phyloP scores from a whole-genome alignment of 1,140 invertebrate genomes.

The Eupeodes corollae region DNA sequence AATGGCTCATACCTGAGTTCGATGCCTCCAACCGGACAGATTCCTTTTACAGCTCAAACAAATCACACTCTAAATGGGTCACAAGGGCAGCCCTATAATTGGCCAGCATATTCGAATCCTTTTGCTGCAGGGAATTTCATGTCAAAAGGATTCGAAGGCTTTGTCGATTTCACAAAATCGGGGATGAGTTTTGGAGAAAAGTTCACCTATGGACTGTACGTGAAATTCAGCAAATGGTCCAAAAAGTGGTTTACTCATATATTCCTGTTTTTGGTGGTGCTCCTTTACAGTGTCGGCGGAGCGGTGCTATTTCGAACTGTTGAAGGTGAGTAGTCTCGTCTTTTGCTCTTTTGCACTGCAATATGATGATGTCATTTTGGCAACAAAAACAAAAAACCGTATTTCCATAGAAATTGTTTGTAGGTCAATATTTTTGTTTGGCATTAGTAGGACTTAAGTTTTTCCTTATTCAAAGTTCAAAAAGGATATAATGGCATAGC shows the following conservation, averaged over 20 bases:
- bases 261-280: constrained; percentile 64
- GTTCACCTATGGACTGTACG: constrained; percentile 64
- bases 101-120: constrained; percentile 41
- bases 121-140: constrained; percentile 60
- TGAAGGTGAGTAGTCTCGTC: constrained; percentile 48
- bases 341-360: constrained; percentile 2
- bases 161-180: constrained; percentile 67
- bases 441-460: too few relatives aligned
- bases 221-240: constrained; percentile 63
- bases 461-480: too few relatives aligned
- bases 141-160: constrained; percentile 60
- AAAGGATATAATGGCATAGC: too few relatives aligned
- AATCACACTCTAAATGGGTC: constrained; percentile 10
- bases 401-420: neutral
- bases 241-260: constrained; percentile 80
- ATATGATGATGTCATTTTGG: neutral
- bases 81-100: constrained; percentile 23
- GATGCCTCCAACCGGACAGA: constrained; percentile 23
- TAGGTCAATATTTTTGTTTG: too few relatives aligned
- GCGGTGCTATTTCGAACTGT: constrained; percentile 62
- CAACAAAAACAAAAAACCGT: too few relatives aligned
- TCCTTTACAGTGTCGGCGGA: constrained; percentile 65
- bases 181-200: constrained; percentile 72
- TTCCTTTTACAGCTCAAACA: constrained; percentile 18
- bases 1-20: constrained; percentile 13